Evolutionary conservation across 1,140 invertebrate species (phyloP), one percentile per base, ranked within the genome.

Genomic region (Leptonema lineaticorne): DNA sequence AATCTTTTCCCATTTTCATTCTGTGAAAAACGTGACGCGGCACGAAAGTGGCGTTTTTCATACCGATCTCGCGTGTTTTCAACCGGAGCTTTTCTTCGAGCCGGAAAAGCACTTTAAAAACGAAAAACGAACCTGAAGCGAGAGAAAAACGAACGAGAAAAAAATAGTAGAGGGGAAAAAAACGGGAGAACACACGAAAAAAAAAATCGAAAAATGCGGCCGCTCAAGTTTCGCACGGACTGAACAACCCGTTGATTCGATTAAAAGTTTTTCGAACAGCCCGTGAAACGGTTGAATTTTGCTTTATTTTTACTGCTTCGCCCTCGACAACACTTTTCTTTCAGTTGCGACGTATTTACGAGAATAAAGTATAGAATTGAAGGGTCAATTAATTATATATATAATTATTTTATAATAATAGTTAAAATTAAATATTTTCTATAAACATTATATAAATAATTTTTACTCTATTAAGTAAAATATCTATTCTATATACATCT

Each of bases 41-140:
- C 29, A 27, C 26, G 20, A n/a, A n/a, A 50, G 16, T 29, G 29
- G 3, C n/a, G 30, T 48, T 41, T n/a, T n/a, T n/a, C n/a, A n/a
- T n/a, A n/a, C n/a, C n/a, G n/a, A n/a, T n/a, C n/a, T n/a, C n/a
- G n/a, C 27, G 48, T 56, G 37, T 62, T 56, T 18, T 9, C 0
- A 56, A 7, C 8, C 46, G 20, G 60, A n/a, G n/a, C 62, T 62
- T 37, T 56, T 37, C 48, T 11, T 50, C 48, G 18, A n/a, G 37
- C 29, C 28, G 63, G n/a, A 24, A 62, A 66, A 63, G 46, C 63
- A 66, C 63, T 66, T 57, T 37, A 66, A 66, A 41, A 41, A 41
- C 11, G 37, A n/a, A n/a, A n/a, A n/a, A n/a, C n/a, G n/a, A n/a
- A n/a, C n/a, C n/a, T n/a, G n/a, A n/a, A n/a, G n/a, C n/a, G n/a